phyloP scores from a whole-genome alignment of 2,113 vertebrate genomes.

The Periophthalmus modestus region DNA sequence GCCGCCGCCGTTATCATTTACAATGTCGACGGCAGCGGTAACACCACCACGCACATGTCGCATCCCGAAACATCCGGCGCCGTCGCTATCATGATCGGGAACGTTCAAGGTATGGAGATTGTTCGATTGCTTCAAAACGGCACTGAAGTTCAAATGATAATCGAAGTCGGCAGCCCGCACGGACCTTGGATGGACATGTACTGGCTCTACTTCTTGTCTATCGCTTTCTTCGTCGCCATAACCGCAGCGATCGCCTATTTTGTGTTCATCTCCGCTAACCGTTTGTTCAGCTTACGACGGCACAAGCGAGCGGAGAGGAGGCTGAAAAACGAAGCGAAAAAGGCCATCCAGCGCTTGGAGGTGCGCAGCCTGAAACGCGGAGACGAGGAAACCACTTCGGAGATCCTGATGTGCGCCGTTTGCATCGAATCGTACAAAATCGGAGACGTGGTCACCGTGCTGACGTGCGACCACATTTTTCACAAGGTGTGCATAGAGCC shows the following conservation, averaged over 20 bases:
- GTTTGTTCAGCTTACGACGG: conserved; percentile 51
- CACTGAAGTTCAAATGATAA: conserved; percentile 46
- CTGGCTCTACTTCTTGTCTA: conserved; percentile 77
- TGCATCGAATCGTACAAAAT: conserved; percentile 89
- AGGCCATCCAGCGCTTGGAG: conserved; percentile 83
- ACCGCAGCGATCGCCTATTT: conserved; percentile 72
- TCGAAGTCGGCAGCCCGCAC: conserved; percentile 48
- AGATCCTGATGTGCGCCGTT: conserved; percentile 86
- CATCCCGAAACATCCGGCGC: conserved; percentile 30
- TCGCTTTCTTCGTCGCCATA: conserved; percentile 74
- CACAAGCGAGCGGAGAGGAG: conserved; percentile 70
- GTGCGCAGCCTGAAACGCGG: conserved; percentile 85
- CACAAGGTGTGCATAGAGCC: conserved; percentile 90
- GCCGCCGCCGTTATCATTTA: conserved; percentile 86
- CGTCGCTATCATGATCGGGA: conserved; percentile 73
- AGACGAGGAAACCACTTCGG: conserved; percentile 84
- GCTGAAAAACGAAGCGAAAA: conserved; percentile 86
- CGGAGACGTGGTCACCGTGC: conserved; percentile 87
- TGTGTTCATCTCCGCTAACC: conserved; percentile 64
- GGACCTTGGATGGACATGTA: conserved; percentile 67
- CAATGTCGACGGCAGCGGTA: conserved; percentile 74
- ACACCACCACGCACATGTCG: conserved; percentile 73
- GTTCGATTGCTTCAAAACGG: conserved; percentile 49
- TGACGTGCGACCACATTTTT: conserved; percentile 93
- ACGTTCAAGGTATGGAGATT: conserved; percentile 60